Conservation (phyloP, 2,113 vertebrate genomes). For the Syngnathus floridae region DNA sequence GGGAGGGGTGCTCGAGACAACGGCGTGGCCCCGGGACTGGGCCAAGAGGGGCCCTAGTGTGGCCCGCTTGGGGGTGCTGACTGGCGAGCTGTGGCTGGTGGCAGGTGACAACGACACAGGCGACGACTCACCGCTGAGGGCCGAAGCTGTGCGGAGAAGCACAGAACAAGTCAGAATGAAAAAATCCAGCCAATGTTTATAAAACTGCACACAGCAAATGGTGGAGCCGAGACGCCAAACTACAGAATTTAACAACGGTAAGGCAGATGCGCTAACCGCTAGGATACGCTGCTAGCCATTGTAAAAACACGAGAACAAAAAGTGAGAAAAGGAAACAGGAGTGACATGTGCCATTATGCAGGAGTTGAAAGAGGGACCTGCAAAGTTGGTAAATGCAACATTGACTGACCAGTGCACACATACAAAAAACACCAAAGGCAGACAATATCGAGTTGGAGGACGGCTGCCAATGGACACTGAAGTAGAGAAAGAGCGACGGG, state of each 20-base stretch:
- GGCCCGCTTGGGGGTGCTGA: conserved; percentile 83
- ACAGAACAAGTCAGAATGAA: background rate
- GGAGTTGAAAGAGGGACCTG: conserved; percentile 30
- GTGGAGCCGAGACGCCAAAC: too few species aligned
- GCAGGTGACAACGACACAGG: conserved; percentile 83
- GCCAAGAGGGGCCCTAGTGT: conserved; percentile 83
- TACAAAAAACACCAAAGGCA: conserved; percentile 19
- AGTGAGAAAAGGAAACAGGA: conserved; percentile 12
- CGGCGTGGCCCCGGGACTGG: conserved; percentile 74
- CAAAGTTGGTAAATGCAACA: conserved; percentile 29
- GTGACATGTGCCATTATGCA: conserved; percentile 24
- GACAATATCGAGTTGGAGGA: conserved; percentile 34
- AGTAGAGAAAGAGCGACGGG: conserved; percentile 21
- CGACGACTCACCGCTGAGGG: conserved; percentile 86
- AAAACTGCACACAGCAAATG: too few species aligned
- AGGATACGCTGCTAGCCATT: too few species aligned
- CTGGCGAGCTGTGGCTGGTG: conserved; percentile 90
- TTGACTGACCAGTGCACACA: conserved; percentile 13
- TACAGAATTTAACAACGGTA: too few species aligned
- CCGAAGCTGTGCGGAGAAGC: conserved; percentile 70
- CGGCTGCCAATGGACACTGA: conserved; percentile 9
- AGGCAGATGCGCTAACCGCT: too few species aligned
- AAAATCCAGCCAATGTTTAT: too few species aligned
- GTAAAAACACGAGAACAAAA: too few species aligned
- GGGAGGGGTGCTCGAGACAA: conserved; percentile 79